These are phyloP conservation scores for Melierax canorus DNA, from an alignment of 2,113 vertebrate genomes.

Conservation along the genomic window DNA sequence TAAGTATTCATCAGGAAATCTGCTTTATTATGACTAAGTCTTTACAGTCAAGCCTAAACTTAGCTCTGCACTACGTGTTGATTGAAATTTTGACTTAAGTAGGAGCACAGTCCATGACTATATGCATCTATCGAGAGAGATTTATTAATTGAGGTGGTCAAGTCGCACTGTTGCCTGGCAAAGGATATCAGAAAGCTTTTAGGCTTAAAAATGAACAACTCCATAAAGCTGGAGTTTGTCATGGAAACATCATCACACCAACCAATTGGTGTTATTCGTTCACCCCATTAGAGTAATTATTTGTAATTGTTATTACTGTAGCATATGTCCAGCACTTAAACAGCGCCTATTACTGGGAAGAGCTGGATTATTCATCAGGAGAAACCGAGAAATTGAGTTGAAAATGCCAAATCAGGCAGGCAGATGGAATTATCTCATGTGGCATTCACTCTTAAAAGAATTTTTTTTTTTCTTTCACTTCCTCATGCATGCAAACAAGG, in stretches of 20 bases:
- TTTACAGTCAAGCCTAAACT: not conserved
- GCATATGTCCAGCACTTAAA: not conserved
- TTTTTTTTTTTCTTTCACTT: slow-evolving; percentile 6
- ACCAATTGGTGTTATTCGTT: not conserved
- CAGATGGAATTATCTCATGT: not conserved
- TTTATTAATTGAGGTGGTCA: not conserved
- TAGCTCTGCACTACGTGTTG: not conserved
- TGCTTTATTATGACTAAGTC: not conserved
- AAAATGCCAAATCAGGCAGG: not conserved
- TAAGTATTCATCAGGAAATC: not conserved
- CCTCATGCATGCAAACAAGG: not conserved
- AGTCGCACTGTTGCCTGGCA: not conserved
- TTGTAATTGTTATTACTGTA: slow-evolving; percentile 1
- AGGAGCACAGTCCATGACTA: not conserved
- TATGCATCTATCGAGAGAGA: not conserved
- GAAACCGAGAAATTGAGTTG: not conserved
- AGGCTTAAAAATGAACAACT: not conserved
- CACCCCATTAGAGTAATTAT: not conserved
- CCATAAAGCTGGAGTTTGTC: not conserved
- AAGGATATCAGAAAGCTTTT: not conserved
- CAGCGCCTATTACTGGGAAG: not conserved
- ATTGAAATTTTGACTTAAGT: not conserved
- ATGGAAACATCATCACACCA: not conserved
- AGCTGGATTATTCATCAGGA: not conserved
- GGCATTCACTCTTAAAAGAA: not conserved